These are phyloP conservation scores for Delphinapterus leucas DNA, from an alignment of 2,113 vertebrate species.

Conservation along the genomic window DNA sequence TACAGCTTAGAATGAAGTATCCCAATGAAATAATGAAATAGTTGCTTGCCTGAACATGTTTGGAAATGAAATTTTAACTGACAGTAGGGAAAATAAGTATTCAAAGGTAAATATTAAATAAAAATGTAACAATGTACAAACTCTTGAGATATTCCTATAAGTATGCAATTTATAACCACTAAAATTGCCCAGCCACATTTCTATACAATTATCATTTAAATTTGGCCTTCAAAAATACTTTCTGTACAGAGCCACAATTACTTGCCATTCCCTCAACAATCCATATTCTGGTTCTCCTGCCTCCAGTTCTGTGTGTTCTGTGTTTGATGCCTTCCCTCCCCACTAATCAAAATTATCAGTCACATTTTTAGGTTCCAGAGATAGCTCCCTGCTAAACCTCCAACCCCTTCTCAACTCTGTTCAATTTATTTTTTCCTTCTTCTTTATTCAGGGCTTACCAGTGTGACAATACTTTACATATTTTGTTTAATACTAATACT, in stretches of 20 bases:
- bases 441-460: slow-evolving; percentile 16
- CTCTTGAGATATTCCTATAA: background rate
- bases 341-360: background rate
- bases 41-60: background rate
- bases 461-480: background rate
- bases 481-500: background rate
- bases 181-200: background rate
- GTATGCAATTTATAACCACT: background rate
- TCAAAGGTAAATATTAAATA: background rate
- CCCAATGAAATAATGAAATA: background rate
- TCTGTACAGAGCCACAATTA: background rate
- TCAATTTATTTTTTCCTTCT: background rate
- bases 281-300: background rate
- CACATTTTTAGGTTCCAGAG: background rate
- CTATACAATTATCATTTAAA: background rate
- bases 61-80: slow-evolving; percentile 2
- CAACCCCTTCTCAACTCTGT: background rate
- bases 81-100: background rate
- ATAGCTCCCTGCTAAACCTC: background rate
- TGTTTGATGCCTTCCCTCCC: background rate
- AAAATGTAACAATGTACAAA: background rate
- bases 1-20: background rate
- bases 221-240: background rate
- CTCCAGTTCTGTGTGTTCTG: background rate
- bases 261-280: background rate